Conservation (phyloP, 2,113 vertebrate genomes). For the Proteles cristata region DNA sequence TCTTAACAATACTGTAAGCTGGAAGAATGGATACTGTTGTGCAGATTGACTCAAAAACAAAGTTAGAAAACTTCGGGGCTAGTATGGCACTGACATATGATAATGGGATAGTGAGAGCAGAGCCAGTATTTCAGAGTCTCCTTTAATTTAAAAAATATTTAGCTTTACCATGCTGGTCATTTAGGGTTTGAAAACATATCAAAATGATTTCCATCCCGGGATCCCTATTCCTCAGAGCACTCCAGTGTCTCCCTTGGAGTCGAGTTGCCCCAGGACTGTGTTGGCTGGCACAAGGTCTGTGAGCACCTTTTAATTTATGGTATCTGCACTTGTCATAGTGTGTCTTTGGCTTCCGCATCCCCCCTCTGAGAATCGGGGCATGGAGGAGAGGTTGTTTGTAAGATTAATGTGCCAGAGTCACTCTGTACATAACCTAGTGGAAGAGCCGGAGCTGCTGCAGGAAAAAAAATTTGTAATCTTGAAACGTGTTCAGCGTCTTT, state of each 20-base stretch:
- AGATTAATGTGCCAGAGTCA: conserved; percentile 46
- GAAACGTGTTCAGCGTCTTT: conserved; percentile 53
- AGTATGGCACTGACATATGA: neutral
- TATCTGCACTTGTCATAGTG: neutral
- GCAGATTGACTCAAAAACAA: conserved; percentile 65
- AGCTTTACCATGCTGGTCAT: neutral
- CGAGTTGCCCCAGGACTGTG: neutral
- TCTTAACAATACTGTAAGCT: conserved; percentile 61
- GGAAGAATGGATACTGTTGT: conserved; percentile 64
- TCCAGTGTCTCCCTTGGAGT: neutral
- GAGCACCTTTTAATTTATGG: conserved; percentile 38
- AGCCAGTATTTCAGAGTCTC: conserved; percentile 64
- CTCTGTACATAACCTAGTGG: neutral
- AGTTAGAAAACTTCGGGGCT: conserved; percentile 29
- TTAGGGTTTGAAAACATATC: conserved; percentile 44
- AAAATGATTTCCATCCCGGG: neutral
- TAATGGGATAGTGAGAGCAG: conserved; percentile 16
- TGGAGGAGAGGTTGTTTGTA: neutral
- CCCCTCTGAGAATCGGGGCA: neutral
- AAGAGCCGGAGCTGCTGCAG: conserved; percentile 6
- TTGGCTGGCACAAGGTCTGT: neutral
- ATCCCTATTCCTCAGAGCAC: neutral
- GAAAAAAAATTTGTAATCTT: neutral
- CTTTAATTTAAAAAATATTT: conserved; percentile 67
- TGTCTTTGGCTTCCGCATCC: neutral